Evolutionary conservation across 2,797 vertebrate genomes (phyloP).

Genomic region (Acanthurus tractus): DNA sequence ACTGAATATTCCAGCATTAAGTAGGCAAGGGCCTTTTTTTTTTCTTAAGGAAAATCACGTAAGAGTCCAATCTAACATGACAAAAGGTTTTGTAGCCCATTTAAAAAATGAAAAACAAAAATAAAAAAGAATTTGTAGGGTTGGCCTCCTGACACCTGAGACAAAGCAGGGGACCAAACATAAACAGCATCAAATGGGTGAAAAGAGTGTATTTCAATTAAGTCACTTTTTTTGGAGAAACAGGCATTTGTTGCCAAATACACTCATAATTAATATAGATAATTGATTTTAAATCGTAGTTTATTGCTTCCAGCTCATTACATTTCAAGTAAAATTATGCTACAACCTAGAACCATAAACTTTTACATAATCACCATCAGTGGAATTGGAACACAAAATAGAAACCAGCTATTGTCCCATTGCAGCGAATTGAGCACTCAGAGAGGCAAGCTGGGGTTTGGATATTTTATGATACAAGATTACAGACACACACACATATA

Average conservation of each 20-base stretch:
- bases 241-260: background rate
- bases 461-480: too few relatives aligned
- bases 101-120: constrained; percentile 25
- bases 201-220: constrained; percentile 26
- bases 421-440: too few relatives aligned
- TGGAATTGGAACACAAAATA: too few relatives aligned
- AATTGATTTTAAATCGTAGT: too few relatives aligned
- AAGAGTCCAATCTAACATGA: constrained; percentile 30
- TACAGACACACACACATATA: too few relatives aligned
- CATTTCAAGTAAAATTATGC: too few relatives aligned
- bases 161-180: background rate
- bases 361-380: too few relatives aligned
- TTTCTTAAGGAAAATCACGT: constrained; percentile 48
- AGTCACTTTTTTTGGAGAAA: constrained; percentile 17
- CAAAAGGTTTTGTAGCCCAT: constrained; percentile 33
- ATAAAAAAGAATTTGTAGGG: background rate
- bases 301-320: too few relatives aligned
- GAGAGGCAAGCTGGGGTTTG: too few relatives aligned
- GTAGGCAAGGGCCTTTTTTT: constrained; percentile 52
- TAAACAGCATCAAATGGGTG: constrained; percentile 17
- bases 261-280: background rate
- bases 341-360: too few relatives aligned
- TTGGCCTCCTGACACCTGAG: constrained; percentile 4
- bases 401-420: too few relatives aligned
- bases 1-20: constrained; percentile 36